Evolutionary conservation across 2,113 vertebrate genomes (phyloP), one percentile per base, ranked within the genome.

Genomic region (Polyodon spathula): DNA sequence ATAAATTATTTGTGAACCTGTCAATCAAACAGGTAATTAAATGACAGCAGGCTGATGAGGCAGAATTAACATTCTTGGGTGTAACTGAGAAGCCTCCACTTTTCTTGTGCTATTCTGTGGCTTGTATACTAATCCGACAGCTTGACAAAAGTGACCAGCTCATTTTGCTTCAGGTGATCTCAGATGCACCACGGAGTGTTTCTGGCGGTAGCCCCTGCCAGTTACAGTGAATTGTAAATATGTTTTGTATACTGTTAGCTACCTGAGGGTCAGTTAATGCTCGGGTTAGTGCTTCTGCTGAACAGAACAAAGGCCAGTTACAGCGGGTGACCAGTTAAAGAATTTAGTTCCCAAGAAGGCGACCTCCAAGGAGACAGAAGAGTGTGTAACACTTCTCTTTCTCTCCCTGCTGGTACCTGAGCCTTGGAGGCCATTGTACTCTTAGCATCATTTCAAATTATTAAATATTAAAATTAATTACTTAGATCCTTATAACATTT

Each of bases 11-110:
- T 74, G 69, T 68, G 67, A 67, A 66, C 56, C 67, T 69, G 72
- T 67, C 77, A 66, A 7, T 69, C 67, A 63, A 40, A 68, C 61
- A 57, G 64, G 76, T 66, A 75, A 69, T 66, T 71, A 58, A 63
- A 54, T 69, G 76, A 66, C 78, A 81, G 61, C 63, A 65, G 58
- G 51, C 59, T 75, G 71, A 68, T 64, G 74, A 64, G 67, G 64
- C 54, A 68, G 66, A 76, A 77, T 72, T 72, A 68, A 48, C 74
- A 77, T 77, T 81, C 74, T 70, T 78, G 54, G 14, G 71, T 77
- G 78, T 70, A 80, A 81, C 66, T 67, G 76, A 80, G 73, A 78
- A 0, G 39, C 44, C 56, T 37, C 55, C 68, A 74, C 67, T 64
- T 71, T 60, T 55, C 68, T 75, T 68, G 57, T 59, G 75, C 68